Evolutionary conservation across 2,888 invertebrate species (phyloP), one percentile per base, ranked within the genome.

Genomic region (Embidobia sp.): DNA sequence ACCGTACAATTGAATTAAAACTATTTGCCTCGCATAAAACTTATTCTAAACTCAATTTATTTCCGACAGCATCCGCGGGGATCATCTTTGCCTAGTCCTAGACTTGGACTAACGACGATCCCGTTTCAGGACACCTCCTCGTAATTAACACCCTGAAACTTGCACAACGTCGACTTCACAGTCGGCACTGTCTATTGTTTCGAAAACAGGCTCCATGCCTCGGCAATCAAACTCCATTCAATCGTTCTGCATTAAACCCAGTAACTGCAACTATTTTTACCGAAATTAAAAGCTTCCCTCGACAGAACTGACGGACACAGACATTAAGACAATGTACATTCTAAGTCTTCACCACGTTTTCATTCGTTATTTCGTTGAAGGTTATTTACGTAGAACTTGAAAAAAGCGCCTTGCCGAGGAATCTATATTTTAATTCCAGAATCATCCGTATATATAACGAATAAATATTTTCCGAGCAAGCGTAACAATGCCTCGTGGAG

Each of bases 1-100:
- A n/a, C 29, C 51, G 49, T 44, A 61, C 78, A 81, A 79, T 80
- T 72, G 69, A 77, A 81, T 80, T 74, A 80, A 81, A 81, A 80
- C 79, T 79, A 81, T 81, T 81, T 80, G 78, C 79, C 77, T 77
- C 75, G 63, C 66, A 66, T 61, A 64, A 67, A 79, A 77, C 76
- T 77, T 67, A 64, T 51, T 35, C 57, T 51, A 78, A 81, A 81
- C 77, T 80, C 77, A 70, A 79, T 81, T 81, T 79, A 74, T 77
- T 40, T 72, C 57, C 55, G 69, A 48, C 79, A 61, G 33, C 51
- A 64, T 42, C 66, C 51, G 51, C 69, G 74, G 63, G 57, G 63
- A 44, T 70, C 57, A 51, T 70, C 69, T 55, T 69, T 61, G 18
- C 61, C 44, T 33, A 61, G 48, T 33, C 31, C 51, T 53, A 42